Base-by-base conservation (phyloP, 2,113 vertebrate genomes). In the Oryzias celebensis region DNA sequence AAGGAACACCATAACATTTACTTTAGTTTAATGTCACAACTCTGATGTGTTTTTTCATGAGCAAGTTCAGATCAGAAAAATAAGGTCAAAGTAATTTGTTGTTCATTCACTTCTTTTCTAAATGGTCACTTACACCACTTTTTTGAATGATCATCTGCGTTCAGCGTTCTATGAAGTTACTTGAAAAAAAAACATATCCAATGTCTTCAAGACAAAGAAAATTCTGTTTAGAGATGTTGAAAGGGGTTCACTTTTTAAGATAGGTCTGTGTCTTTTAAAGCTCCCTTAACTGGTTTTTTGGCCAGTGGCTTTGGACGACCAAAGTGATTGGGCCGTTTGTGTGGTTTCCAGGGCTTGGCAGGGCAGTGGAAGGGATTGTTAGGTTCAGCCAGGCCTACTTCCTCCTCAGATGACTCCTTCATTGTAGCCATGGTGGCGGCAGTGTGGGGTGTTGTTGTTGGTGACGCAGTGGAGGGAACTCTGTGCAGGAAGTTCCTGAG, bases 341-440 rank as follows among this genome's bases (percentile, higher is more conserved):
- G 91, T 15, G 62, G 46, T 78, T 95, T 95, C 96, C 95, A 97
- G 58, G 92, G 92, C 59, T 89, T 93, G 71, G 94, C 92, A 1
- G 96, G 96, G 78, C 96, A 98, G 74, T 86, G 91, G 20, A 91
- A 84, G 12, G 14, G 73, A 44, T 14, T 28, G 20, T 24, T 8
- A 0, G 45, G 14, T 22, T 60, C 55, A 8, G 52, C 0, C 13
- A 22, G 7, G 1, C 28, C 49, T 4, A 15, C 12, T 68, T 73
- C 84, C 78, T 95, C 92, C 71, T 92, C 87, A 14, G 90, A 92
- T 28, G 91, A 91, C 2, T 85, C 75, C 6, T 87, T 52, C 4
- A 65, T 73, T 50, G 2, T 4, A 72, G 55, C 2, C 16, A 17
- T 4, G 20, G 41, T 0, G 2, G 69, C 2, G 3, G 60, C 0